Base-by-base conservation (phyloP, 2,797 vertebrate species). In the Myotis vivesi region DNA sequence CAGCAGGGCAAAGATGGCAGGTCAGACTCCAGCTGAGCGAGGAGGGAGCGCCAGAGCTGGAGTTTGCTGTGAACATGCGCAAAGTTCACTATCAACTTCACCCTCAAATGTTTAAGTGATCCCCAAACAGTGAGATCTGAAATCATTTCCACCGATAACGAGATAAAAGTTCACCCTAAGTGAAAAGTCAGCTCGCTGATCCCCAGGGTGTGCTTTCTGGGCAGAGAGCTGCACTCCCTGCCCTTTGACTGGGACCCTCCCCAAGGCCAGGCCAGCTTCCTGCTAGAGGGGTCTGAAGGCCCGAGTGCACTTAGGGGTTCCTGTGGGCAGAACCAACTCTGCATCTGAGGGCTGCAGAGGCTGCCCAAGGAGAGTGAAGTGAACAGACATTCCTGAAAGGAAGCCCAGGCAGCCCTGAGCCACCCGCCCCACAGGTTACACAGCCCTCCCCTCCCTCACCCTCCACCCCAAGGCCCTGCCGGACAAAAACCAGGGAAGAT, bases 81-180 rank as follows among this genome's bases (percentile, higher is more conserved):
- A 33, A 36, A 49, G 15, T 23, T 36, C 77, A 41, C 36, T 36
- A 20, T 59, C 80, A 38, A 13, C 44, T 75, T 83, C 38, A 89
- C 11, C 62, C 72, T 85, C 83, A 82, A 44, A 79, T 8, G 64
- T 68, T 66, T 66, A 77, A 84, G 30, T 25, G 23, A 82, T 30
- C 51, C 75, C 82, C 25, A 66, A 96, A 88, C 75, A 88, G 66
- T 77, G 81, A 90, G 53, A 76, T 83, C 13, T 96, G 20, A 90
- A 73, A 30, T 95, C 44, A 91, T n/a, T 76, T 89, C 49, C 13
- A 82, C 30, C 33, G 55, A 6, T 57, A 55, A 88, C 68, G 22
- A 80, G 82, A 71, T 19, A 66, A 30, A 55, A 46, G 62, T 38
- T 72, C 88, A 68, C 15, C 10, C 7, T 22, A 57, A 33, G 36